phyloP scores from a whole-genome alignment of 1,140 invertebrate genomes.

The Leptinotarsa texana region DNA sequence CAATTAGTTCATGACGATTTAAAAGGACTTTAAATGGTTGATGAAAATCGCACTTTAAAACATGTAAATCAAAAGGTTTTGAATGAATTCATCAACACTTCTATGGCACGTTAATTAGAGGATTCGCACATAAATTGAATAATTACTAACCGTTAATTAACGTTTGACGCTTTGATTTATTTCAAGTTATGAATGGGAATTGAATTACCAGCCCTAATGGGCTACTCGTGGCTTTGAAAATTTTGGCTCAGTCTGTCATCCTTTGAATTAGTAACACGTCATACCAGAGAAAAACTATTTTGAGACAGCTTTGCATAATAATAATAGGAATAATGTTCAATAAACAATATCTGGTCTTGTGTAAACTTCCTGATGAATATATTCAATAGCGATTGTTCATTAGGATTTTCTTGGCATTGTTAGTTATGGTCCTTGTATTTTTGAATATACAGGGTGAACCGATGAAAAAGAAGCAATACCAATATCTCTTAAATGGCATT shows the following conservation, averaged over 20 bases:
- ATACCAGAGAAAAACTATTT: no score
- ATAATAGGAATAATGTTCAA: no score
- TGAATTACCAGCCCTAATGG: not conserved
- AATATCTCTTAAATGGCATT: no score
- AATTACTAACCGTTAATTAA: slow-evolving; percentile 7
- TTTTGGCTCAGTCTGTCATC: not conserved
- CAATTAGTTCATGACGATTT: not conserved
- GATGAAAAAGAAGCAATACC: no score
- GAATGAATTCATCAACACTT: slow-evolving; percentile 1
- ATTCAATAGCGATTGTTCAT: no score
- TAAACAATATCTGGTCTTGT: no score
- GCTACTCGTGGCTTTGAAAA: not conserved
- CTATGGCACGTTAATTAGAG: not conserved
- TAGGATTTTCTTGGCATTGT: no score
- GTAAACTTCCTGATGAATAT: no score
- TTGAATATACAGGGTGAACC: no score
- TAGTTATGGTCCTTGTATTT: no score
- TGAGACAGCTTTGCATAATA: no score
- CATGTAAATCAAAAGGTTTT: slow-evolving; percentile 6
- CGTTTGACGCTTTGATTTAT: slow-evolving; percentile 8
- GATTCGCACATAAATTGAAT: slow-evolving; percentile 8
- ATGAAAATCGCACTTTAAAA: slow-evolving; percentile 1
- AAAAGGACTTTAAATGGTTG: slow-evolving; percentile 6
- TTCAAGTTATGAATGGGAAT: not conserved
- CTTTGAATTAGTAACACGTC: no score